Evolutionary conservation across 2,888 invertebrate genomes (phyloP).

Genomic region (Pyrocoelia pectoralis): DNA sequence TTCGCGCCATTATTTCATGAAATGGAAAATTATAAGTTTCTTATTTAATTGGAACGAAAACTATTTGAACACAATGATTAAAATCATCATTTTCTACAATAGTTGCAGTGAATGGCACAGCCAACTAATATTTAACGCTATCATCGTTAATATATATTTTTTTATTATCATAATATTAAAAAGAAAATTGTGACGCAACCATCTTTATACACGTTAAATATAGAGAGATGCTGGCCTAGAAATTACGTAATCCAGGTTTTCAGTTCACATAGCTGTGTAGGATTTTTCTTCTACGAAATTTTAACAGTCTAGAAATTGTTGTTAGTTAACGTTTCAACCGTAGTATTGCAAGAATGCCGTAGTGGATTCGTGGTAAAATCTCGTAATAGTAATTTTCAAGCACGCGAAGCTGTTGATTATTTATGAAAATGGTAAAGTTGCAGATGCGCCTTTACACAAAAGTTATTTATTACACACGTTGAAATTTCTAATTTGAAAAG

Average conservation of each 20-base stretch:
- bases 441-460: slow-evolving; percentile 12
- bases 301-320: not conserved
- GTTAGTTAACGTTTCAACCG: not conserved
- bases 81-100: slow-evolving; percentile 16
- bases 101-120: slow-evolving; percentile 18
- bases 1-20: slow-evolving; percentile 17
- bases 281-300: slow-evolving; percentile 21
- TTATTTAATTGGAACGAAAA: slow-evolving; percentile 31
- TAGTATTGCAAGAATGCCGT: not conserved
- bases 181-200: not conserved
- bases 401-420: slow-evolving; percentile 8
- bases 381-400: slow-evolving; percentile 18
- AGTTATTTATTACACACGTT: slow-evolving; percentile 11
- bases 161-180: not conserved
- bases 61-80: slow-evolving; percentile 31
- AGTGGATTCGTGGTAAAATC: slow-evolving; percentile 12
- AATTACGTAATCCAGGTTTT: slow-evolving; percentile 42
- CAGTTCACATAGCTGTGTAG: slow-evolving; percentile 33
- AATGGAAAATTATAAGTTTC: slow-evolving; percentile 32
- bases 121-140: slow-evolving; percentile 11
- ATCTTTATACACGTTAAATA: slow-evolving; percentile 10
- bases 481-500: slow-evolving; percentile 13
- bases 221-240: slow-evolving; percentile 39
- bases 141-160: not conserved
- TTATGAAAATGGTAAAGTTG: slow-evolving; percentile 16